These are phyloP conservation scores for Steromphala cineraria DNA, from an alignment of 2,888 invertebrate species.

Conservation along the genomic window DNA sequence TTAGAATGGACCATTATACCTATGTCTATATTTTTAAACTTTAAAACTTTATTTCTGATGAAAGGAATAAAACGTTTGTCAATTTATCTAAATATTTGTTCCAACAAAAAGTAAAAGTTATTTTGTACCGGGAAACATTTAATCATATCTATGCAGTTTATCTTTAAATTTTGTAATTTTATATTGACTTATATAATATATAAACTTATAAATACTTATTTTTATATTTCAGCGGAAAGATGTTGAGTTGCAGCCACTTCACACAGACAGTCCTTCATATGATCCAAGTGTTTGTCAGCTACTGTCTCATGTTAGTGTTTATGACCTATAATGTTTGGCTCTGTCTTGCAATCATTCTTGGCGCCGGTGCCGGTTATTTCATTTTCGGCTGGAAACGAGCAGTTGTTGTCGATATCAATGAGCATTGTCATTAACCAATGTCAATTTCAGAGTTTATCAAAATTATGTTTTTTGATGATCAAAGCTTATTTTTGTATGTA, in stretches of 20 bases:
- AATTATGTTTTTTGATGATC: no score
- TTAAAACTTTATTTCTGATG: no score
- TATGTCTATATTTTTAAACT: no score
- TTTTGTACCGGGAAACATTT: no score
- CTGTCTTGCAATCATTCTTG: conserved; percentile 90
- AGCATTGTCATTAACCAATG: conserved; percentile 88
- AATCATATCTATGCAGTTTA: no score
- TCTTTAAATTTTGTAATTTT: neutral
- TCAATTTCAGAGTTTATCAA: no score
- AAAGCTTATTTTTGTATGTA: no score
- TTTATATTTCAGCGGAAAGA: conserved; percentile 81
- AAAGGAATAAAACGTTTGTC: no score
- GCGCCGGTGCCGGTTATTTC: conserved; percentile 94
- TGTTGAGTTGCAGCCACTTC: conserved; percentile 84
- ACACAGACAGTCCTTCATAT: conserved; percentile 92
- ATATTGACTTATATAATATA: neutral
- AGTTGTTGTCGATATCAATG: conserved; percentile 90
- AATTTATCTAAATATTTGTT: no score
- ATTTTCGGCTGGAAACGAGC: conserved; percentile 97
- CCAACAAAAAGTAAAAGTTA: no score
- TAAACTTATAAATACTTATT: neutral
- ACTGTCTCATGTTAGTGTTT: conserved; percentile 95
- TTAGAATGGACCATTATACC: no score
- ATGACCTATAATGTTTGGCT: conserved; percentile 98
- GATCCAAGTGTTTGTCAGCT: conserved; percentile 91